Evolutionary conservation across 2,888 invertebrate species (phyloP), one percentile per base, ranked within the genome.

Genomic region (Rhorus exstirpatorius): DNA sequence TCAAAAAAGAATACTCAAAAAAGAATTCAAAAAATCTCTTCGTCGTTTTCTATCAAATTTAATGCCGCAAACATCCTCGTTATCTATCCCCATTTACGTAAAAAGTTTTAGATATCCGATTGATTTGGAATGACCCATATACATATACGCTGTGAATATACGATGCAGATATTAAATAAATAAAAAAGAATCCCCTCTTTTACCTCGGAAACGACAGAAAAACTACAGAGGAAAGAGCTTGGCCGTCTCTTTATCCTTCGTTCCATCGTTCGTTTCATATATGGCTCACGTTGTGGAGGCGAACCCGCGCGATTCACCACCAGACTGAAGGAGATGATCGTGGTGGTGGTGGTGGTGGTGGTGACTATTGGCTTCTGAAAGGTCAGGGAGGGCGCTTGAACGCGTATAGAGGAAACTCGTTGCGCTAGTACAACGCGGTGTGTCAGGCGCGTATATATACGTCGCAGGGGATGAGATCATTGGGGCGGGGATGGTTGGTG

Each of bases 291-390:
- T n/a, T n/a, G 79, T 65, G 58, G 74, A 84, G 79, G 79, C 83
- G 76, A 80, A 71, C 58, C 70, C 58, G n/a, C n/a, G n/a, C n/a
- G 49, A 72, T 60, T 65, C 65, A 58, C 46, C 38, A 65, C 41
- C 31, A 76, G 75, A 70, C 55, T 65, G 75, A 83, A 83, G 83
- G 76, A 72, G 71, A 75, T 68, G 71, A 58, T 63, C 55, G 53
- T 63, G 74, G 82, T 44, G 61, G 68, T 49, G 61, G 68, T 55
- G 63, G 75, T 46, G 77, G 49, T 41, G 72, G 65, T 71, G 79
- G 79, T 79, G 82, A 86, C 88, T 88, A 90, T 91, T 89, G 89
- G 90, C 89, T 90, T 83, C 89, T 86, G 88, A 86, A 86, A 89
- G 87, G 79, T 87, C 85, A 83, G 87, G 85, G 86, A 86, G 65